A percentile compares a stretch with the other conserved stretches of the same genome.
These are phyloP conservation scores for Akabosia matsudoensis DNA, from an alignment of 1,140 invertebrate genomes.

Conservation along the genomic window DNA sequence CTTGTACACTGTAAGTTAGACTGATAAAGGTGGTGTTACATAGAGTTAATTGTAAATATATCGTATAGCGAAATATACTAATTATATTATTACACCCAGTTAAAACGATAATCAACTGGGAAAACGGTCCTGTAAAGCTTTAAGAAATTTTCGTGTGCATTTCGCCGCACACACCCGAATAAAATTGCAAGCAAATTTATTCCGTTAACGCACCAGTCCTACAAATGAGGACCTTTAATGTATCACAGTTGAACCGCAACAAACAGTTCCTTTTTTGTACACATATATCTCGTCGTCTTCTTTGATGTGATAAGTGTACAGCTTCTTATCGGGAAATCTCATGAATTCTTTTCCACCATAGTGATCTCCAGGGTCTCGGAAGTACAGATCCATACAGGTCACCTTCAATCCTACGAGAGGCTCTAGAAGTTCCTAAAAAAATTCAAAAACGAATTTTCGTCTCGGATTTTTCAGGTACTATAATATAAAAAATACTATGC, in stretches of 20 bases:
- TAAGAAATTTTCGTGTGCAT: not conserved
- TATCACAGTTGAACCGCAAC: not conserved
- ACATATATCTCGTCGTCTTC: slow-evolving; percentile 14
- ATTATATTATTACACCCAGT: no score
- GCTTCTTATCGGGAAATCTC: not conserved
- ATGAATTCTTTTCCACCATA: not conserved
- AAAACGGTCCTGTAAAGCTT: no score
- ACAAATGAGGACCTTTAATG: not conserved
- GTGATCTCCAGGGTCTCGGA: not conserved
- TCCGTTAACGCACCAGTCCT: not conserved
- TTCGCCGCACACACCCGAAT: not conserved
- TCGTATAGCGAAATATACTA: no score
- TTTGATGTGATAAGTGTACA: not conserved
- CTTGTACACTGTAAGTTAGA: no score
- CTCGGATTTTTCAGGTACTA: not conserved
- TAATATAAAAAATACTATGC: no score
- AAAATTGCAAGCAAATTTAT: not conserved
- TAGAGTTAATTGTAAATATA: no score
- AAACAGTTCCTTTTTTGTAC: not conserved
- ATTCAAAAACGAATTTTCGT: not conserved
- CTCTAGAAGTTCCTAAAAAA: not conserved
- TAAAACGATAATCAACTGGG: no score
- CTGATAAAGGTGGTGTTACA: no score
- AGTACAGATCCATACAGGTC: not conserved
- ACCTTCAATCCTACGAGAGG: not conserved